Evolutionary conservation across 2,797 vertebrate genomes (phyloP).

Genomic region (Eulemur mongoz): DNA sequence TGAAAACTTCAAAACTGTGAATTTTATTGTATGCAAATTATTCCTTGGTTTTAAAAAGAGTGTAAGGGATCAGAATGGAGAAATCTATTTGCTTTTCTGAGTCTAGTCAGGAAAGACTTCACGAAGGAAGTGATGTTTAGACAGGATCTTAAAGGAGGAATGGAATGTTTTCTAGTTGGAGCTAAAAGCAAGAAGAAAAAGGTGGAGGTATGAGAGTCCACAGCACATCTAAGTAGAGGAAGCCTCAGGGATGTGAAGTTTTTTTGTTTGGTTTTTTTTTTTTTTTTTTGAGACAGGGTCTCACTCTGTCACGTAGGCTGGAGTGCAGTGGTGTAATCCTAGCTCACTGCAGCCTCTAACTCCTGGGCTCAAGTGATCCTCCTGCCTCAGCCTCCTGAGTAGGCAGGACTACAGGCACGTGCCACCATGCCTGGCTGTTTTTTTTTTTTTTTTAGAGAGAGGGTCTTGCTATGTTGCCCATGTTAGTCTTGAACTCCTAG

Average conservation of each 20-base stretch:
- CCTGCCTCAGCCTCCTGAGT: neutral
- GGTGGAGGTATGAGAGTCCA: neutral
- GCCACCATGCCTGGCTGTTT: no score
- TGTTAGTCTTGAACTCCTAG: no score
- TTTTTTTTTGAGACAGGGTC: neutral
- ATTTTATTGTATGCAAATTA: neutral
- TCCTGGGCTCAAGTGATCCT: neutral
- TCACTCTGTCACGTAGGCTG: neutral
- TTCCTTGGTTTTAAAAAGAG: neutral
- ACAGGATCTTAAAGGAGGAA: neutral
- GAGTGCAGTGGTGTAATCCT: neutral
- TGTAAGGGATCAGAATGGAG: neutral
- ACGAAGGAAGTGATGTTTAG: neutral
- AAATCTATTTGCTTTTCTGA: slow-evolving; percentile 1
- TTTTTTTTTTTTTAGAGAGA: no score
- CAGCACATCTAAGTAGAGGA: neutral
- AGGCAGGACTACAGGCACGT: neutral
- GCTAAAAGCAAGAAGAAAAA: neutral
- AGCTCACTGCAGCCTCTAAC: neutral
- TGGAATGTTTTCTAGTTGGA: neutral
- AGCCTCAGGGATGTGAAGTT: neutral
- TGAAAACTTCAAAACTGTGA: neutral
- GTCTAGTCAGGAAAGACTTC: neutral
- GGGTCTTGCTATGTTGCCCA: no score
- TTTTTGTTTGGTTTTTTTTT: neutral